These are phyloP conservation scores for Chanos chanos DNA, from an alignment of 2,797 vertebrate species.

Conservation along the genomic window DNA sequence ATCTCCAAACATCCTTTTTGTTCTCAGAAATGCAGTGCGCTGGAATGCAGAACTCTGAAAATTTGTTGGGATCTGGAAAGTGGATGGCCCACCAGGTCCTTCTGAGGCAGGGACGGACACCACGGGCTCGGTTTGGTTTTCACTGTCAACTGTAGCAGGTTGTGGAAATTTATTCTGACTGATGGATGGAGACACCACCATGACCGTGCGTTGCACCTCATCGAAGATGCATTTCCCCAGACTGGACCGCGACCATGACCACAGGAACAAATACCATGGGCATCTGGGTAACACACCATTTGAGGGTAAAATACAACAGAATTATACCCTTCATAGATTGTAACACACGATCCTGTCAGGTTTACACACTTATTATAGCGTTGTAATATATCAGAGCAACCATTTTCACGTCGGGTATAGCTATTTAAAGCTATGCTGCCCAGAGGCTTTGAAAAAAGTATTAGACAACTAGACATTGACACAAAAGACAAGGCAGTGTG, in stretches of 20 bases:
- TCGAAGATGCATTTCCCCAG: slow-evolving; percentile 67
- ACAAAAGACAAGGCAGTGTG: too few relatives aligned
- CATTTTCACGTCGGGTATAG: too few relatives aligned
- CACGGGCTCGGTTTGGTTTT: not conserved
- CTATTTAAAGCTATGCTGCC: too few relatives aligned
- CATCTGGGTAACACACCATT: too few relatives aligned
- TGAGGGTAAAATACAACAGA: too few relatives aligned
- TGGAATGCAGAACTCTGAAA: not conserved
- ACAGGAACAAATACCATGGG: too few relatives aligned
- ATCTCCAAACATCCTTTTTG: not conserved
- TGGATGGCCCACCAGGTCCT: not conserved
- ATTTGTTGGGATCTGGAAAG: not conserved
- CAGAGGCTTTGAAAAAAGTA: too few relatives aligned
- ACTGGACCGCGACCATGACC: slow-evolving; percentile 39
- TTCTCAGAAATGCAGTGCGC: not conserved
- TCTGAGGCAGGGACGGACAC: not conserved
- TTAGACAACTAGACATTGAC: too few relatives aligned
- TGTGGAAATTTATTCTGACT: slow-evolving; percentile 1
- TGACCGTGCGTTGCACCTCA: slow-evolving; percentile 58
- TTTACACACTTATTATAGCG: too few relatives aligned
- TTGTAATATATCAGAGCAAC: too few relatives aligned
- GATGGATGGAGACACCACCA: slow-evolving; percentile 44
- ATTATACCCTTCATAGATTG: too few relatives aligned
- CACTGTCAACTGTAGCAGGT: not conserved
- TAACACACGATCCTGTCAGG: too few relatives aligned